These are phyloP conservation scores for Chanos chanos DNA, from an alignment of 2,797 vertebrate genomes.

Conservation along the genomic window DNA sequence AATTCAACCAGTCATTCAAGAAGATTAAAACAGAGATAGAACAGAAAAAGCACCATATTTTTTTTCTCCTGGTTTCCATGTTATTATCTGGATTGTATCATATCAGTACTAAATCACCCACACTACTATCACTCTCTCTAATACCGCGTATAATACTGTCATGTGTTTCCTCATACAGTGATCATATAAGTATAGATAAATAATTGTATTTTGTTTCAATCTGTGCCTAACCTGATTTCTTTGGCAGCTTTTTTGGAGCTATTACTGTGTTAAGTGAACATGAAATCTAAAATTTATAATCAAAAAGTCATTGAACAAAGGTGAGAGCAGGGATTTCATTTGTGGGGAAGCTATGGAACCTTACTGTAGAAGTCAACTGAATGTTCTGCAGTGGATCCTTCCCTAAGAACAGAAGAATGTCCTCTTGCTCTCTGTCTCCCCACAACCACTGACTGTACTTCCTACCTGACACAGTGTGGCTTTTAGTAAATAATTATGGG, in stretches of 20 bases:
- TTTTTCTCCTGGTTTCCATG: constrained; percentile 17
- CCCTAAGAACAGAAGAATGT: too few relatives aligned
- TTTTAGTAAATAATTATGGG: too few relatives aligned
- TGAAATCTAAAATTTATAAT: not conserved
- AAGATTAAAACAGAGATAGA: constrained; percentile 1
- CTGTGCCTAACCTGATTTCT: constrained; percentile 21
- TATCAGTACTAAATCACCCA: constrained; percentile 8
- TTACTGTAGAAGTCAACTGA: too few relatives aligned
- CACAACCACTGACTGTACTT: too few relatives aligned
- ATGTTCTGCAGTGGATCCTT: too few relatives aligned
- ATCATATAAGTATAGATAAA: too few relatives aligned
- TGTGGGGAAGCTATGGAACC: too few relatives aligned
- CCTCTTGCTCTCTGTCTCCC: too few relatives aligned
- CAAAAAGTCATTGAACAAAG: constrained; percentile 5
- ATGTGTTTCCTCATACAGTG: too few relatives aligned
- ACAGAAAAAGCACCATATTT: constrained; percentile 36
- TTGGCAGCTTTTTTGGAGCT: constrained; percentile 33
- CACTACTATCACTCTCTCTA: constrained; percentile 3
- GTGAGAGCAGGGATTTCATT: too few relatives aligned
- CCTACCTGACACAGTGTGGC: too few relatives aligned
- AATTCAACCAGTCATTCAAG: not conserved
- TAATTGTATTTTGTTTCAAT: constrained; percentile 10
- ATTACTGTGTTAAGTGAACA: not conserved
- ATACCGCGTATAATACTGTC: too few relatives aligned
- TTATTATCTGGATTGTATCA: not conserved